Conservation (phyloP, 2,888 invertebrate species). For the Drosophila falleni region DNA sequence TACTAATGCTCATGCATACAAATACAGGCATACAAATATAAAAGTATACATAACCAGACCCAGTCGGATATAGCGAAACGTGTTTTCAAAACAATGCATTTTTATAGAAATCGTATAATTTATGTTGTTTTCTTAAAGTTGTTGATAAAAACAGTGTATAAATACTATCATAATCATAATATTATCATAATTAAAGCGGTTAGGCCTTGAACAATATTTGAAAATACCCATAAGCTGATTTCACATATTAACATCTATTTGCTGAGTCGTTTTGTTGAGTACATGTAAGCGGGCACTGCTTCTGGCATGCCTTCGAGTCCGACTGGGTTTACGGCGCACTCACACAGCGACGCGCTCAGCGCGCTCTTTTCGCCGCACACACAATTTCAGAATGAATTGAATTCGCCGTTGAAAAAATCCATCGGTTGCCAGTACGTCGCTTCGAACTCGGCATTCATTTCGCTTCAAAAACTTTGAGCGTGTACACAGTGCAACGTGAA, state of each 20-base stretch:
- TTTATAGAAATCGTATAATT: not conserved
- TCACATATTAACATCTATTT: not conserved
- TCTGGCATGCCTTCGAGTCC: conserved; percentile 34
- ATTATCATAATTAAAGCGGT: too few species aligned
- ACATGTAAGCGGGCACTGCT: not conserved
- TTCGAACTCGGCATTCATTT: conserved; percentile 75
- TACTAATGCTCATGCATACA: not conserved
- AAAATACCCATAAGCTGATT: not conserved
- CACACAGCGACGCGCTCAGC: conserved; percentile 34
- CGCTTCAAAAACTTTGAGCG: conserved; percentile 80
- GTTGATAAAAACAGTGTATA: not conserved
- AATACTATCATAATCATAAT: not conserved
- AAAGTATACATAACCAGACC: conserved; percentile 26
- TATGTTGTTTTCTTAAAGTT: not conserved
- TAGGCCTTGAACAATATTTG: not conserved
- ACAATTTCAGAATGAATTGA: conserved; percentile 77
- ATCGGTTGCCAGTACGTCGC: conserved; percentile 63
- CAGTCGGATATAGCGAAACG: conserved; percentile 43
- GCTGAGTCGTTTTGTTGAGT: not conserved
- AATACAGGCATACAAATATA: conserved; percentile 23
- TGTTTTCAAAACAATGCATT: conserved; percentile 24
- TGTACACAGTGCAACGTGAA: conserved; percentile 71
- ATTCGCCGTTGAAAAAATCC: conserved; percentile 68
- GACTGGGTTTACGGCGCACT: conserved; percentile 31
- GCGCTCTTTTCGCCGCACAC: conserved; percentile 57